Conservation (phyloP, 2,113 vertebrate genomes). For the Stigmatopora argus region DNA sequence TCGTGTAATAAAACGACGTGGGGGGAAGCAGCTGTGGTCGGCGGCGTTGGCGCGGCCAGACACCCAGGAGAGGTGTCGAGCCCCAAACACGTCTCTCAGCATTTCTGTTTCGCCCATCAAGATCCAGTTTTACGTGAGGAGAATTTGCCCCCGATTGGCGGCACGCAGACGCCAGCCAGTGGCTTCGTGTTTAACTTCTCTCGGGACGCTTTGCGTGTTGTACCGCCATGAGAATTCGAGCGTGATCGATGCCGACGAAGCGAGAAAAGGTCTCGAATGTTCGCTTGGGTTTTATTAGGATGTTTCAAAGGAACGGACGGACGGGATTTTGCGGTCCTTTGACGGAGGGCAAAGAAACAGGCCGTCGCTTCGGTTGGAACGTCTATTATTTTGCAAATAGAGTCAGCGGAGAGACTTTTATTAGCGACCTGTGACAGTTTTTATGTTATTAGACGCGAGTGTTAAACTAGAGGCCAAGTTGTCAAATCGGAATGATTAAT, state of each 20-base stretch:
- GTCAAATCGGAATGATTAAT: no score
- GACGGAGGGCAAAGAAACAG: conserved; percentile 5
- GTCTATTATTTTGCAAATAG: conserved; percentile 41
- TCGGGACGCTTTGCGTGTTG: neutral
- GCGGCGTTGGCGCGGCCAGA: conserved; percentile 40
- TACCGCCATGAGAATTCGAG: conserved; percentile 1
- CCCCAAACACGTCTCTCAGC: conserved; percentile 47
- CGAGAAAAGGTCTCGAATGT: conserved; percentile 2
- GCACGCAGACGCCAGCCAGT: neutral
- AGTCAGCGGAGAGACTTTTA: conserved; percentile 6
- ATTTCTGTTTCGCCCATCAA: conserved; percentile 39
- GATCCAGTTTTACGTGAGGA: conserved; percentile 23
- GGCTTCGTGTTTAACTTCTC: neutral
- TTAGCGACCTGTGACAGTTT: neutral
- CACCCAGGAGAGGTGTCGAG: conserved; percentile 41
- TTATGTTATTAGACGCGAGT: neutral
- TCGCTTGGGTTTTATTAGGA: conserved; percentile 38
- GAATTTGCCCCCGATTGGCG: conserved; percentile 17
- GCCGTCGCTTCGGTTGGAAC: conserved; percentile 35
- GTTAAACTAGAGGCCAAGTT: neutral
- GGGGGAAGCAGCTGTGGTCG: conserved; percentile 56
- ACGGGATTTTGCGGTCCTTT: conserved; percentile 39
- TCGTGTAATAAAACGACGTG: conserved; percentile 53
- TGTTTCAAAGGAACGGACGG: conserved; percentile 48
- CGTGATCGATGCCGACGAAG: conserved; percentile 1